Percentiles rank a stretch among this genome's conserved stretches.
These are phyloP conservation scores for Cyanistes caeruleus DNA, from an alignment of 2,113 vertebrate species.

Conservation along the genomic window DNA sequence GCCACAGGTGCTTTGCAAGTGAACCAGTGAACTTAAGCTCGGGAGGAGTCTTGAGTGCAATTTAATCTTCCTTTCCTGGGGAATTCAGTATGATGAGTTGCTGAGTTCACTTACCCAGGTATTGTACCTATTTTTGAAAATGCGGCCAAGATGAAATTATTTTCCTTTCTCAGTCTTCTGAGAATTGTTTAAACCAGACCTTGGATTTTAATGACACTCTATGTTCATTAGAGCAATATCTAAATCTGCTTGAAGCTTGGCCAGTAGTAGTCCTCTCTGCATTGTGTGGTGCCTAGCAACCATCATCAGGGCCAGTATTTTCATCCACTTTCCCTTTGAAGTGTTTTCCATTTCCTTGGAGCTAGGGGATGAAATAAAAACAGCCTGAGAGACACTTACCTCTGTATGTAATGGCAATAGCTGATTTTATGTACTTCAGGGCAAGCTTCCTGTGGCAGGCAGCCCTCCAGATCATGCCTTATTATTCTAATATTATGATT, in stretches of 20 bases:
- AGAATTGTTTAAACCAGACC: background rate
- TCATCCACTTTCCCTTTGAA: constrained; percentile 33
- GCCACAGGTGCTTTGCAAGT: background rate
- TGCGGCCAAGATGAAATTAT: background rate
- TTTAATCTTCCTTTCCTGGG: background rate
- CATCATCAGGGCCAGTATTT: constrained; percentile 26
- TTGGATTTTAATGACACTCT: constrained; percentile 20
- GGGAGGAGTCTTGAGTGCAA: background rate
- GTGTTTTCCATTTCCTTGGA: constrained; percentile 58
- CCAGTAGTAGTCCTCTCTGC: constrained; percentile 45
- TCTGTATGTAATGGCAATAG: background rate
- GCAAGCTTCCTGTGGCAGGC: constrained; percentile 14
- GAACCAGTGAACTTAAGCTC: background rate
- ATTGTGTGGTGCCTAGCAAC: constrained; percentile 74
- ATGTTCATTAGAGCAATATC: constrained; percentile 42
- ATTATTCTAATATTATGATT: constrained; percentile 21
- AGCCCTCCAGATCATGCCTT: constrained; percentile 5
- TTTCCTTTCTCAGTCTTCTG: background rate
- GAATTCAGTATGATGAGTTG: background rate
- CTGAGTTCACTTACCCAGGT: background rate
- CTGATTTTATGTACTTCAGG: constrained; percentile 47
- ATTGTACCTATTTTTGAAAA: background rate
- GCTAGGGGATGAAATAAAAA: constrained; percentile 31
- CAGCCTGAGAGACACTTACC: constrained; percentile 21
- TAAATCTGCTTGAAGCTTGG: constrained; percentile 34